Conservation (phyloP, 2,113 vertebrate genomes). For the Eulacestoma nigropectus region DNA sequence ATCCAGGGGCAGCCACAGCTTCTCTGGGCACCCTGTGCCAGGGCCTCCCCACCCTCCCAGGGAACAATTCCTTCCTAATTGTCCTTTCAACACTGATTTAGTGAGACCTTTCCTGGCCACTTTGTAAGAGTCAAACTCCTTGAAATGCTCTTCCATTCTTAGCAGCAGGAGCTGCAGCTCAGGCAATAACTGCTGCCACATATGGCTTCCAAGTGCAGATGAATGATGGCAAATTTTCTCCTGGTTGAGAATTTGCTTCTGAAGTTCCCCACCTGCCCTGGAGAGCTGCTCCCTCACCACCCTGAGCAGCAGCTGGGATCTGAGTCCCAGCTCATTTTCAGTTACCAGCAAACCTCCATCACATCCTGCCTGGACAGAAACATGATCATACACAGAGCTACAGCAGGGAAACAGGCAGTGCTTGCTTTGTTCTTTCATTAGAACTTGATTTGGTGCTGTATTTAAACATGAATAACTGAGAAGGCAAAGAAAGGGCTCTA, state of each 20-base stretch:
- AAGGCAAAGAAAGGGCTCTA: not conserved
- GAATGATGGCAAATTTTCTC: not conserved
- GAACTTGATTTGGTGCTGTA: not conserved
- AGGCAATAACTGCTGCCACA: not conserved
- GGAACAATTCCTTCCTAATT: not conserved
- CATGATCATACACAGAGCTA: not conserved
- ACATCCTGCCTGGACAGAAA: not conserved
- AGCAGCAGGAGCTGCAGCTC: not conserved
- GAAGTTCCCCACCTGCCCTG: not conserved
- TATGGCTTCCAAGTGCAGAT: not conserved
- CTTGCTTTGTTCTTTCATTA: not conserved
- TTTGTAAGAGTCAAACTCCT: not conserved
- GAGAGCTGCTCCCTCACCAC: not conserved
- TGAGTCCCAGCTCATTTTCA: not conserved
- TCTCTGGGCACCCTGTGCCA: not conserved
- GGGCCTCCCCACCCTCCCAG: accelerated
- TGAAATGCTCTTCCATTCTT: not conserved
- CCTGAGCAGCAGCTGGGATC: not conserved
- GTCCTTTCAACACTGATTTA: not conserved
- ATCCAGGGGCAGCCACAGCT: not conserved
- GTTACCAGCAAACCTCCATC: not conserved
- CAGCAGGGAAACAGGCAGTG: not conserved
- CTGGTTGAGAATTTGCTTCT: not conserved
- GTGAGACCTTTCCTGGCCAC: not conserved
- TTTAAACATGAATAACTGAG: not conserved